These are phyloP conservation scores for Cyanoderma ruficeps DNA, from an alignment of 2,113 vertebrate species.

Conservation along the genomic window DNA sequence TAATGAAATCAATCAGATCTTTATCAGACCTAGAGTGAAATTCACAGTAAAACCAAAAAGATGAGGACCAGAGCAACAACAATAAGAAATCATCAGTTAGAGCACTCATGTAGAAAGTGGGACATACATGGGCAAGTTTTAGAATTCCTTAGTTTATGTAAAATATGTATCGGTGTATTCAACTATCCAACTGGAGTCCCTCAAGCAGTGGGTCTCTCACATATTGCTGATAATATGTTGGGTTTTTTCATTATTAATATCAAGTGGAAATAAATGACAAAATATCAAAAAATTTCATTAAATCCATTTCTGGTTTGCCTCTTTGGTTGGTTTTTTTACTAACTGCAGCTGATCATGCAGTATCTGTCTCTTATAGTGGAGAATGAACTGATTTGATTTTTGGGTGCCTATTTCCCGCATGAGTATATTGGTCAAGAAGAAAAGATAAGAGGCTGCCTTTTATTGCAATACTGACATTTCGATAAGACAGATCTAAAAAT, in stretches of 20 bases:
- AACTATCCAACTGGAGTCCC: background rate
- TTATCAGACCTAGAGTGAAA: background rate
- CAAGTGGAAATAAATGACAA: background rate
- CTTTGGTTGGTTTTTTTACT: background rate
- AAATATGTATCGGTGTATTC: background rate
- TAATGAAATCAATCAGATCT: background rate
- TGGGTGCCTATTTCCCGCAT: background rate
- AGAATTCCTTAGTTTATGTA: background rate
- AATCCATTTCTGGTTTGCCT: background rate
- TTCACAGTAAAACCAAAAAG: background rate
- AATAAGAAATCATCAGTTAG: background rate
- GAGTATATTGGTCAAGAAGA: background rate
- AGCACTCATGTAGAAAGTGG: background rate
- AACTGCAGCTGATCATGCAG: background rate
- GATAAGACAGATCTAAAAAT: background rate
- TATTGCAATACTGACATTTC: background rate
- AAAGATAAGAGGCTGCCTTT: background rate
- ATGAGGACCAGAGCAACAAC: background rate
- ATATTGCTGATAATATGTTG: background rate
- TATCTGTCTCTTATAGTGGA: background rate
- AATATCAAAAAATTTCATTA: background rate
- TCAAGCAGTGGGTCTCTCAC: background rate
- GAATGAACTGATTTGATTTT: background rate
- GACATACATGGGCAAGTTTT: background rate
- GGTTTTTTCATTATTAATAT: background rate